Base-by-base conservation (phyloP, 2,797 vertebrate species). In the Phoeniculus purpureus region DNA sequence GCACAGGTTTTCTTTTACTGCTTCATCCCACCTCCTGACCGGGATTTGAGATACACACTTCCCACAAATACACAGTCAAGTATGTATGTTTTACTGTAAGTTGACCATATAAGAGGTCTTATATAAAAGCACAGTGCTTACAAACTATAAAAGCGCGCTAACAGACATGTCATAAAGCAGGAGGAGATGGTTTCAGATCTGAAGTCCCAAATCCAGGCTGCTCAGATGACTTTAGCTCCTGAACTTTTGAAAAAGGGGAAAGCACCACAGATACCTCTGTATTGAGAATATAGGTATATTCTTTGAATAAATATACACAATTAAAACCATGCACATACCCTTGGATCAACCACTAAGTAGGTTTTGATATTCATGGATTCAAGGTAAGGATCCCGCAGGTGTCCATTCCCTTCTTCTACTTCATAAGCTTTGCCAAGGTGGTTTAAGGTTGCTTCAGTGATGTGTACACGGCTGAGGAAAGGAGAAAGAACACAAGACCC, bases 331-430 rank as follows among this genome's bases (percentile, higher is more conserved):
- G 77, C 11, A 96, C 98, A 95, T 96, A 99, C 99, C 97, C 98
- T 97, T n/a, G 99, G 99, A 93, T 99, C 99, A n/a, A 99, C 98
- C 94, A 99, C 98, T 84, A 99, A 96, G 96, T 99, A 99, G 5
- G 99, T 99, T 58, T 81, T 98, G 94, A 99, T 95, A 73, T 98
- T 98, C 97, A 98, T 98, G 95, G 99, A 98, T 82, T 98, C 98
- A 50, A 99, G 98, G 96, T 99, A 99, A 31, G 98, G 92, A 94
- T 99, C 99, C 62, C 99, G 97, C 56, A 98, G 96, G 72, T 98
- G 98, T 47, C 99, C 99, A 3, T 98, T 97, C 21, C 99, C 99
- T 2, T 99, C 99, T 94, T 99, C 99, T 80, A 99, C 99, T 94
- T 98, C 98, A 6, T 99, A 99, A 4, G 98, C 99, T 95, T 98